Conservation (phyloP, 1,140 invertebrate species). For the Bombus pyrosoma region DNA sequence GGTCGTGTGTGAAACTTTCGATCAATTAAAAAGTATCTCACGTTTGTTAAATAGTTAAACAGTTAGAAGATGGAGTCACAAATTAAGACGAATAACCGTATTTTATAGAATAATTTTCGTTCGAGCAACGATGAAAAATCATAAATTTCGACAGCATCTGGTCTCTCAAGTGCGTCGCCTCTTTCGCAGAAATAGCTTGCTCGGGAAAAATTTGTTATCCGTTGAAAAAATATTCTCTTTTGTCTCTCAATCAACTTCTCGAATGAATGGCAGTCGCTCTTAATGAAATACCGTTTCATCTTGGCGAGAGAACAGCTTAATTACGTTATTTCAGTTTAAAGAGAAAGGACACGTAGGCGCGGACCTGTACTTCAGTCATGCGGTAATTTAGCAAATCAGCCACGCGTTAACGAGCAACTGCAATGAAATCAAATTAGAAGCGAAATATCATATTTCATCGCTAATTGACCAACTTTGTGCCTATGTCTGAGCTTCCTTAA, state of each 20-base stretch:
- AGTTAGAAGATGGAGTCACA: no score
- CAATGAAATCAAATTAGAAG: conserved; percentile 56
- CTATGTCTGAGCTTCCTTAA: not conserved
- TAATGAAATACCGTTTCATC: conserved; percentile 20
- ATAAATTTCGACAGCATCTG: no score
- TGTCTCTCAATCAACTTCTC: not conserved
- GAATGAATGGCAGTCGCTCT: not conserved
- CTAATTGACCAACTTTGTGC: conserved; percentile 51
- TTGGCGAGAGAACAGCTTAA: not conserved
- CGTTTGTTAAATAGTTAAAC: no score
- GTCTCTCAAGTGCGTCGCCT: no score
- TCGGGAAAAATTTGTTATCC: not conserved
- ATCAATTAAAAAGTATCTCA: no score
- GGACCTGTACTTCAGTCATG: not conserved
- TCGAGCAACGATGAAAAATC: no score
- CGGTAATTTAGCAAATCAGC: conserved; percentile 46
- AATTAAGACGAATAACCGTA: no score
- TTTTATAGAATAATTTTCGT: no score
- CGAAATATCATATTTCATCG: conserved; percentile 42
- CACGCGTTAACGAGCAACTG: conserved; percentile 49
- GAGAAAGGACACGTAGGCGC: conserved; percentile 1
- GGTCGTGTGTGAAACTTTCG: rapidly evolving
- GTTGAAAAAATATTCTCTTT: not conserved
- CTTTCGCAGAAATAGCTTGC: no score
- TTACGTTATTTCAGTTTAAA: conserved; percentile 17